phyloP scores from a whole-genome alignment of 2,113 vertebrate species.

The Vanacampus margaritifer region DNA sequence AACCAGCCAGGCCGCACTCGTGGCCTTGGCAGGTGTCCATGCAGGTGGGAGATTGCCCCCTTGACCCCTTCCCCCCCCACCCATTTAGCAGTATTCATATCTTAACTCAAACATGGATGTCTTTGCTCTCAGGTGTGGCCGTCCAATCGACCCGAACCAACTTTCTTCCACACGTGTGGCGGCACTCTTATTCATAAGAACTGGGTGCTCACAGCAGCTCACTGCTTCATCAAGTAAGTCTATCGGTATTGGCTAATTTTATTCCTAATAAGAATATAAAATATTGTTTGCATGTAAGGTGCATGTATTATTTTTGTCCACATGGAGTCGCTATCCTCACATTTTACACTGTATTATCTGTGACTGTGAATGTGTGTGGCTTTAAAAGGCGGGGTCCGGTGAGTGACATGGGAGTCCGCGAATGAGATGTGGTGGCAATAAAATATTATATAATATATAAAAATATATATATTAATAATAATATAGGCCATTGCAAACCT shows the following conservation, averaged over 20 bases:
- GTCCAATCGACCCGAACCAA: constrained; percentile 52
- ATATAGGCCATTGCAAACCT: too few species aligned
- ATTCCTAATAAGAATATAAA: not conserved
- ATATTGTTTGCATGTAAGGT: too few species aligned
- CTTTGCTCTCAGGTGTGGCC: constrained; percentile 70
- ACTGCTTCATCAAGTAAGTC: constrained; percentile 72
- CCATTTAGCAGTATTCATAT: not conserved
- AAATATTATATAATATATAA: too few species aligned
- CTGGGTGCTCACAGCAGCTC: constrained; percentile 72
- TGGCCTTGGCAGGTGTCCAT: constrained; percentile 81
- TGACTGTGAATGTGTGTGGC: too few species aligned
- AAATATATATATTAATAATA: too few species aligned
- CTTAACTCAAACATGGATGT: not conserved
- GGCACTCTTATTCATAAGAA: constrained; percentile 75
- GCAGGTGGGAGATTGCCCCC: constrained; percentile 62
- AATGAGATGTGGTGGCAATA: too few species aligned
- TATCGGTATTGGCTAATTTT: not conserved
- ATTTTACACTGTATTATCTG: too few species aligned
- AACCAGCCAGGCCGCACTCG: constrained; percentile 68
- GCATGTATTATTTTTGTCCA: too few species aligned
- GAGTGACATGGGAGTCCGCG: too few species aligned
- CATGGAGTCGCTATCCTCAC: too few species aligned
- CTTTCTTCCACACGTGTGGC: constrained; percentile 70
- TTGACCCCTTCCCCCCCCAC: not conserved
- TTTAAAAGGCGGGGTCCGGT: too few species aligned